Evolutionary conservation across 2,113 vertebrate species (phyloP), one percentile per base, ranked within the genome.

Genomic region (Trochalopteron elliotii): DNA sequence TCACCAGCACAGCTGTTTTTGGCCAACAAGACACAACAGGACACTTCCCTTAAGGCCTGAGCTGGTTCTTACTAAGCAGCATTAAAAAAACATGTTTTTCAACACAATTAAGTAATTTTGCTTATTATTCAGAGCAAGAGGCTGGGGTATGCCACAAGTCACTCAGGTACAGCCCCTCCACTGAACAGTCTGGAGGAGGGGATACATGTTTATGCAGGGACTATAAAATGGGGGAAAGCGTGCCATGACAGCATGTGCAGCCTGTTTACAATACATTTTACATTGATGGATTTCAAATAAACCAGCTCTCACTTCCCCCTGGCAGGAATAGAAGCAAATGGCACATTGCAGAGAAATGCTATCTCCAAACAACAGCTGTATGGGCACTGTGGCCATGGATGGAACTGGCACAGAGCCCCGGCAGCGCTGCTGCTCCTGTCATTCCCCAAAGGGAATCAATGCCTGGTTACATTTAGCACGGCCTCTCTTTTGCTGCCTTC

Each of bases 281-380:
- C 90, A 95, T 11, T 83, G 90, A 83, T 77, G 79, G 82, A 63
- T 91, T 95, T 95, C 84, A 94, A 91, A 91, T 53, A 91, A 93
- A 83, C 53, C 18, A 92, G 72, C 78, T 93, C 83, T 90, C 49
- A 11, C 63, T 91, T 85, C 67, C 75, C 42, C 59, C 93, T 90
- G 82, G 37, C 50, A 59, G 67, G 87, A 91, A 90, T 69, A 89
- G 44, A 95, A 87, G 82, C n/a, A 93, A 95, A 96, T 52, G 71
- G 79, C 84, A 94, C 85, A 64, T 77, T 83, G 39, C 82, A 93
- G 90, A 80, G 76, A 63, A 97, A 90, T 52, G 75, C 90, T 96
- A 96, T 97, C 96, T 95, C 74, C 61, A 84, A 96, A 80, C 74
- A 90, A 67, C 95, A 95, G 95, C 95, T 95, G 95, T 42, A 90